phyloP scores from a whole-genome alignment of 1,140 invertebrate genomes.

The Phortica variegata region DNA sequence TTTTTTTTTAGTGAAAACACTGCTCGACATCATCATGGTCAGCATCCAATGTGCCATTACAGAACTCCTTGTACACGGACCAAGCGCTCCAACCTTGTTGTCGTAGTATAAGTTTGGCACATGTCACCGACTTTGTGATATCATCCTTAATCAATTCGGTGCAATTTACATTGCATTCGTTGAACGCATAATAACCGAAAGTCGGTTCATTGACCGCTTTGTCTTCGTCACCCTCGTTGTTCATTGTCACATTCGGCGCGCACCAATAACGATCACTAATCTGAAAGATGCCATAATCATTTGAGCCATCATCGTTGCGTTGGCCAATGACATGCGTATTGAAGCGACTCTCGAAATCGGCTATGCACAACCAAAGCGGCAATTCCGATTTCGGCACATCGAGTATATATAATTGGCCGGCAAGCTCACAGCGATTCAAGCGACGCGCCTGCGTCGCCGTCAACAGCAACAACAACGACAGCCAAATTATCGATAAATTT shows the following conservation, averaged over 20 bases:
- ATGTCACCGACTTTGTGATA: conserved; percentile 42
- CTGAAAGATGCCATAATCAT: conserved; percentile 54
- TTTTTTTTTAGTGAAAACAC: conserved; percentile 28
- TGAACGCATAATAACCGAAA: conserved; percentile 34
- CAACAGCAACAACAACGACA: conserved; percentile 13
- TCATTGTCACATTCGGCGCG: conserved; percentile 23
- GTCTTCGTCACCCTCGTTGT: no score
- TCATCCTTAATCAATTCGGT: conserved; percentile 37
- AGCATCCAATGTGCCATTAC: conserved; percentile 39
- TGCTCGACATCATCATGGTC: conserved; percentile 28
- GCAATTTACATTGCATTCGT: conserved; percentile 49
- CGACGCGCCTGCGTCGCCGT: conserved; percentile 15
- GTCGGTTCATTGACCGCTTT: no score
- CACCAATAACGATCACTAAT: conserved; percentile 55
- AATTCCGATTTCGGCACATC: conserved; percentile 43
- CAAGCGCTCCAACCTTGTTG: conserved; percentile 70
- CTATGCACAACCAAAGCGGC: conserved; percentile 42
- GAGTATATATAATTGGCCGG: conserved; percentile 38
- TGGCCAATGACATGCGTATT: conserved; percentile 40
- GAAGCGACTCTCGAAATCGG: conserved; percentile 42
- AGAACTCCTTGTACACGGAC: conserved; percentile 64
- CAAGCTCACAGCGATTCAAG: conserved; percentile 62
- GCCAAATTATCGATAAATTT: no score
- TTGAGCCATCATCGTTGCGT: conserved; percentile 39
- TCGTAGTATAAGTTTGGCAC: conserved; percentile 34